phyloP scores from a whole-genome alignment of 1,140 invertebrate species.

The Brevipalpus yothersi region DNA sequence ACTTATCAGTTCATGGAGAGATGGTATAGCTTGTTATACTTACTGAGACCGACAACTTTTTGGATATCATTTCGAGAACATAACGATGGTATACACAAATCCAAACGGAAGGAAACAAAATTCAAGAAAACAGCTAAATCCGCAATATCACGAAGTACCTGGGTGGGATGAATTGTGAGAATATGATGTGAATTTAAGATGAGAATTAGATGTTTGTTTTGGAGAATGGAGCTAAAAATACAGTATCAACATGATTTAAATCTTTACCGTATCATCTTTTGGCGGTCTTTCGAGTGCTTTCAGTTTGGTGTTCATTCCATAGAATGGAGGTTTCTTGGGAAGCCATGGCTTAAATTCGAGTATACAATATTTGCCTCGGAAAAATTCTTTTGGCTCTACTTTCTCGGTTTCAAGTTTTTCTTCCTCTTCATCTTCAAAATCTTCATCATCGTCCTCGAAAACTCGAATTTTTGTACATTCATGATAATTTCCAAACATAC shows the following conservation, averaged over 20 bases:
- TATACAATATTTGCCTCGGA: slow-evolving; percentile 12
- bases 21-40: not conserved
- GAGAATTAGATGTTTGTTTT: not conserved
- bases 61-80: slow-evolving; percentile 15
- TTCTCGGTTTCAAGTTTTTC: slow-evolving; percentile 56
- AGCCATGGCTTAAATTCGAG: slow-evolving; percentile 10
- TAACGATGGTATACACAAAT: slow-evolving; percentile 15
- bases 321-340: slow-evolving; percentile 11
- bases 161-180: not conserved
- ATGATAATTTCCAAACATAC: slow-evolving; percentile 11
- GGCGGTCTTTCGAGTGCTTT: not conserved
- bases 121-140: slow-evolving; percentile 13
- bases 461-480: slow-evolving; percentile 12
- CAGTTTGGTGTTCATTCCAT: slow-evolving; percentile 7
- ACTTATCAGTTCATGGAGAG: not conserved
- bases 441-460: slow-evolving; percentile 34
- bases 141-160: slow-evolving; percentile 5
- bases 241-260: too few species aligned
- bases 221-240: not conserved
- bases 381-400: slow-evolving; percentile 17
- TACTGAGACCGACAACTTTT: slow-evolving; percentile 8
- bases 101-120: slow-evolving; percentile 13
- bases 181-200: not conserved
- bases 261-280: slow-evolving; percentile 4
- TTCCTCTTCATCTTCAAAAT: slow-evolving; percentile 42